These are phyloP conservation scores for Nesogale talazaci DNA, from an alignment of 2,113 vertebrate genomes.

Conservation along the genomic window DNA sequence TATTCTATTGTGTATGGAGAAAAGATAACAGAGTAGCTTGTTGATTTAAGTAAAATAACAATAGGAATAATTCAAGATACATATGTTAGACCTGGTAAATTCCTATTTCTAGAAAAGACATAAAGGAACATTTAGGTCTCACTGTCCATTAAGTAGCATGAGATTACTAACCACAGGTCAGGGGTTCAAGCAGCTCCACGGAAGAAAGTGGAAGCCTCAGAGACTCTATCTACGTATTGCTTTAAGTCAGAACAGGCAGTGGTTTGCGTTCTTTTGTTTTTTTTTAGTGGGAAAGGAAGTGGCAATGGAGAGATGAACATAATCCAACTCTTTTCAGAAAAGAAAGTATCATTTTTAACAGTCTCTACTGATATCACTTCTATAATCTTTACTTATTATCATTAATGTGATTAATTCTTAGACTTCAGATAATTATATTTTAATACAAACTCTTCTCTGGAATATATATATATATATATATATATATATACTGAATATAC, in stretches of 20 bases:
- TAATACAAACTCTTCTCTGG: not conserved
- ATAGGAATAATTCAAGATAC: not conserved
- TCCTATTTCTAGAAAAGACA: not conserved
- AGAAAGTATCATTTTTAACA: not conserved
- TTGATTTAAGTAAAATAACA: not conserved
- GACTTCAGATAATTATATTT: not conserved
- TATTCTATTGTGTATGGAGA: not conserved
- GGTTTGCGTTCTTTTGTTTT: no score
- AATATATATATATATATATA: no score
- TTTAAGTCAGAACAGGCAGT: no score
- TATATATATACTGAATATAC: no score
- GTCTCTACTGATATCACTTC: not conserved
- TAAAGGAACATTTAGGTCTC: no score
- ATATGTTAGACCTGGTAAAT: not conserved
- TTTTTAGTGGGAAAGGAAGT: no score
- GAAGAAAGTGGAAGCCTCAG: no score
- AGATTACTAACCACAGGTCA: no score
- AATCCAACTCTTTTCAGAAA: not conserved
- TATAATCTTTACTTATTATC: not conserved
- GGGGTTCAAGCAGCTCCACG: no score
- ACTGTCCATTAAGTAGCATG: no score
- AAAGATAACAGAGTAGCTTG: not conserved
- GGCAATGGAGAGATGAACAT: not conserved
- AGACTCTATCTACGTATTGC: no score
- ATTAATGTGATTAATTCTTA: not conserved